A percentile compares a stretch with the other conserved stretches of the same genome.
Evolutionary conservation across 2,113 vertebrate genomes (phyloP).

Genomic region (Solea senegalensis): DNA sequence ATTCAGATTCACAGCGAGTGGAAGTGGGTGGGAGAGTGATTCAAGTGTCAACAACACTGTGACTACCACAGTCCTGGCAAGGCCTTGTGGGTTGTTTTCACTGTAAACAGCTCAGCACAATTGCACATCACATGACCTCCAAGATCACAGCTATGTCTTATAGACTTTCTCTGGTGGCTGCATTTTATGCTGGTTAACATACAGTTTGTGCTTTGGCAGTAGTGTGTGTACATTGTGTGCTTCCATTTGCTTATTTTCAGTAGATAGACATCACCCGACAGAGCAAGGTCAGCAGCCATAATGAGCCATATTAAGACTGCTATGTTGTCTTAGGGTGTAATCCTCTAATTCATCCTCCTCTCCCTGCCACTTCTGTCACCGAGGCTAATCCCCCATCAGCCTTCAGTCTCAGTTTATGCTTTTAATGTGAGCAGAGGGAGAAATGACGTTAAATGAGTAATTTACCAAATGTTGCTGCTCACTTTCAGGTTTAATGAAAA

Average conservation of each 20-base stretch:
- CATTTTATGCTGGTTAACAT: constrained; percentile 25
- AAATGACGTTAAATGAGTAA: constrained; percentile 22
- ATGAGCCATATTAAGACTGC: constrained; percentile 54
- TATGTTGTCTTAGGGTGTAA: constrained; percentile 73
- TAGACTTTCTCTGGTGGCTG: neutral
- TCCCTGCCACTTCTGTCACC: constrained; percentile 56
- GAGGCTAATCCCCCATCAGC: constrained; percentile 55
- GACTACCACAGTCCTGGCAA: constrained; percentile 38
- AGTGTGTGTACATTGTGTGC: constrained; percentile 7
- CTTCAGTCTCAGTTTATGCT: constrained; percentile 35
- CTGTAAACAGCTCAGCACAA: constrained; percentile 56
- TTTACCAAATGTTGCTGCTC: constrained; percentile 15
- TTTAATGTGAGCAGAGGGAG: constrained; percentile 14
- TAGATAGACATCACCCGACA: constrained; percentile 39
- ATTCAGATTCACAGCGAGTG: constrained; percentile 38
- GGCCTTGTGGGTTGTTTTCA: constrained; percentile 53
- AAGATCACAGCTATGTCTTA: constrained; percentile 6
- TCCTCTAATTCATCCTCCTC: constrained; percentile 61
- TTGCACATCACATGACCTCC: constrained; percentile 40
- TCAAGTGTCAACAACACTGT: constrained; percentile 19
- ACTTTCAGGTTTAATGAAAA: constrained; percentile 17
- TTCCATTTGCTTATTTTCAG: neutral
- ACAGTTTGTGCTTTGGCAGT: neutral
- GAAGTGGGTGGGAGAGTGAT: constrained; percentile 38
- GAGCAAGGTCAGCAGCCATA: constrained; percentile 57